phyloP scores from a whole-genome alignment of 1,140 invertebrate species.

The Drosophila prosaltans region DNA sequence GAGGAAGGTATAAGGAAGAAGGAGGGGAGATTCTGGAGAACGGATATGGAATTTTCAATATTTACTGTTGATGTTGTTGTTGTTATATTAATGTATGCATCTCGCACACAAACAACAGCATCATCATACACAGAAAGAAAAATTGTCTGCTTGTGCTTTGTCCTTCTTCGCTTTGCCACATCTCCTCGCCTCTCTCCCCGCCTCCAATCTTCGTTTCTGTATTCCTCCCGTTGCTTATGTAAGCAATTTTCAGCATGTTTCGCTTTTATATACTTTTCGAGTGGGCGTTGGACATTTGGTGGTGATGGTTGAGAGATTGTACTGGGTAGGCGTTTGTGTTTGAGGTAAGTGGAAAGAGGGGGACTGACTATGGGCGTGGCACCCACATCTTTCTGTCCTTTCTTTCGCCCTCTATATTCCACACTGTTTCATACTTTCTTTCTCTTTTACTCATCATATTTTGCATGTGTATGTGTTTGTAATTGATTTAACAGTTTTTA shows the following conservation, averaged over 20 bases:
- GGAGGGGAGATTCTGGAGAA: conserved; percentile 48
- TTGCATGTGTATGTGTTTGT: conserved; percentile 19
- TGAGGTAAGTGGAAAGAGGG: conserved; percentile 13
- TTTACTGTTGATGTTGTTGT: conserved; percentile 58
- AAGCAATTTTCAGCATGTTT: conserved; percentile 77
- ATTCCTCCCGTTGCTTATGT: conserved; percentile 54
- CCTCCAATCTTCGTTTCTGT: not conserved
- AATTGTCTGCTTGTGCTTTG: conserved; percentile 32
- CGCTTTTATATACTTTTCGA: conserved; percentile 70
- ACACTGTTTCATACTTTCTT: conserved; percentile 1
- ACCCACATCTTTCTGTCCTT: conserved; percentile 16
- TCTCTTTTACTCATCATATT: not conserved
- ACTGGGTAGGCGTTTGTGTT: not conserved
- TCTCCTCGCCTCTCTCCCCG: not conserved
- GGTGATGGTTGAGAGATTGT: not conserved
- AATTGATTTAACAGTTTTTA: conserved; percentile 54
- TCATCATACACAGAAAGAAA: conserved; percentile 22
- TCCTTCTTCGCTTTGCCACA: conserved; percentile 18
- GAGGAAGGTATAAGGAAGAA: not conserved
- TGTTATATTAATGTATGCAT: conserved; percentile 69
- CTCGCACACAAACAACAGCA: conserved; percentile 38
- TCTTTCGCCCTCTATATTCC: conserved; percentile 3
- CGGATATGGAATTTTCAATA: conserved; percentile 80
- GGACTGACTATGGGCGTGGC: conserved; percentile 11
- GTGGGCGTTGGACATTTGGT: conserved; percentile 41